Evolutionary conservation across 1,140 invertebrate species (phyloP).

Genomic region (Danaus plexippus): DNA sequence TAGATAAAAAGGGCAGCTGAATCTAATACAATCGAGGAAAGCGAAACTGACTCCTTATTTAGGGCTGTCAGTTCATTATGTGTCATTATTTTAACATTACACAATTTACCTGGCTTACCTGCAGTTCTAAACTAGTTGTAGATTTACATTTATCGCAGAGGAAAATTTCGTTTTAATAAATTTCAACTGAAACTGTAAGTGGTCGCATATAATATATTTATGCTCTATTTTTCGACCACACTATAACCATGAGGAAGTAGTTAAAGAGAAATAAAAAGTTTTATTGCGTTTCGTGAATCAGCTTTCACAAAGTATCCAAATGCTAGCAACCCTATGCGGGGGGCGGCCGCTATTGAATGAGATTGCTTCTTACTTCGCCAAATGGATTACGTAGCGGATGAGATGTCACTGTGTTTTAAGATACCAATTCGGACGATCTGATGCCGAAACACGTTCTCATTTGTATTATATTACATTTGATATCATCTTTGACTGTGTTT

Average conservation of each 20-base stretch:
- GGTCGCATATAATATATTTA: constrained; percentile 23
- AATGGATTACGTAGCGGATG: constrained; percentile 74
- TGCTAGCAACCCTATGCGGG: constrained; percentile 53
- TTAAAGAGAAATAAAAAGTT: constrained; percentile 63
- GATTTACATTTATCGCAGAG: constrained; percentile 1
- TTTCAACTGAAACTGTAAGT: not conserved
- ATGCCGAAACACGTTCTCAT: constrained; percentile 23
- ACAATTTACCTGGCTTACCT: not conserved
- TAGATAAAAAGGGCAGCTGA: constrained; percentile 69
- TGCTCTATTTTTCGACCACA: constrained; percentile 46
- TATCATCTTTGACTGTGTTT: constrained; percentile 1
- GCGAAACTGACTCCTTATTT: constrained; percentile 49
- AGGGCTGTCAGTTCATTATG: constrained; percentile 37
- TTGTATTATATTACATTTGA: constrained; percentile 12
- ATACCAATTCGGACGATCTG: constrained; percentile 56
- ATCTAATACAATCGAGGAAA: constrained; percentile 69
- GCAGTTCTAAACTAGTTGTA: not conserved
- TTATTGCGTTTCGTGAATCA: constrained; percentile 56
- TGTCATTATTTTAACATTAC: too few species aligned
- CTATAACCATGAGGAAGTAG: constrained; percentile 56
- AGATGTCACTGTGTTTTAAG: constrained; percentile 74
- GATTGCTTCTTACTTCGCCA: constrained; percentile 73
- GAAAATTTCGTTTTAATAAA: constrained; percentile 4
- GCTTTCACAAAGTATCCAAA: constrained; percentile 53
- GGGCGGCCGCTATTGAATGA: constrained; percentile 69